phyloP scores from a whole-genome alignment of 2,888 invertebrate species.

The Trichacis sp. region DNA sequence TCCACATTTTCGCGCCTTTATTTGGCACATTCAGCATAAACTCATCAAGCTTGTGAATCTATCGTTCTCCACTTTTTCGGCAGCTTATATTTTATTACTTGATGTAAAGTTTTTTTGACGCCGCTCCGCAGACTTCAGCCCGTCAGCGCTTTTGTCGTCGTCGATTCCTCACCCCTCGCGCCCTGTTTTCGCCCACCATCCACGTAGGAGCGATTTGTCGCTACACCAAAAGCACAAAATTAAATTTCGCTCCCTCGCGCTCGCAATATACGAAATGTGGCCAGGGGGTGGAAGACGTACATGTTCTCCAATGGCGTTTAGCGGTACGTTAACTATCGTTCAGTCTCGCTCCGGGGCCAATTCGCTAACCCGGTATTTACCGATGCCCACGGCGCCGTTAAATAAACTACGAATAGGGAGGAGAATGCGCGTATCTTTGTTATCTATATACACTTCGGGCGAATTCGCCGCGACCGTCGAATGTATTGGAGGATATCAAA shows the following conservation, averaged over 20 bases:
- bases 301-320: slow-evolving; percentile 66
- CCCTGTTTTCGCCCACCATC: slow-evolving; percentile 19
- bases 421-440: slow-evolving; percentile 37
- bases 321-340: slow-evolving; percentile 68
- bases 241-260: slow-evolving; percentile 66
- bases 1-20: too few relatives aligned
- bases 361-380: slow-evolving; percentile 69
- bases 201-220: slow-evolving; percentile 59
- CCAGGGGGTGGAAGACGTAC: slow-evolving; percentile 47
- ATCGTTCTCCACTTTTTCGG: slow-evolving; percentile 26
- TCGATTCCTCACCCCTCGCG: slow-evolving; percentile 10
- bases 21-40: neutral
- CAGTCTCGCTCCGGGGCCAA: slow-evolving; percentile 66
- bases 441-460: slow-evolving; percentile 39
- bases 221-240: slow-evolving; percentile 68
- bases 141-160: slow-evolving; percentile 42
- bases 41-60: neutral
- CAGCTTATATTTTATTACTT: slow-evolving; percentile 22
- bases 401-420: slow-evolving; percentile 63
- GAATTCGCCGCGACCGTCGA: slow-evolving; percentile 40
- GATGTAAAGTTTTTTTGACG: slow-evolving; percentile 40
- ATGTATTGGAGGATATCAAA: slow-evolving; percentile 34
- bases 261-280: slow-evolving; percentile 58
- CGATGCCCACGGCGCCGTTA: slow-evolving; percentile 67
- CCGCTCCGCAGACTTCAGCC: slow-evolving; percentile 30